Base-by-base conservation (phyloP, 1,140 invertebrate species). In the Mercenaria mercenaria region DNA sequence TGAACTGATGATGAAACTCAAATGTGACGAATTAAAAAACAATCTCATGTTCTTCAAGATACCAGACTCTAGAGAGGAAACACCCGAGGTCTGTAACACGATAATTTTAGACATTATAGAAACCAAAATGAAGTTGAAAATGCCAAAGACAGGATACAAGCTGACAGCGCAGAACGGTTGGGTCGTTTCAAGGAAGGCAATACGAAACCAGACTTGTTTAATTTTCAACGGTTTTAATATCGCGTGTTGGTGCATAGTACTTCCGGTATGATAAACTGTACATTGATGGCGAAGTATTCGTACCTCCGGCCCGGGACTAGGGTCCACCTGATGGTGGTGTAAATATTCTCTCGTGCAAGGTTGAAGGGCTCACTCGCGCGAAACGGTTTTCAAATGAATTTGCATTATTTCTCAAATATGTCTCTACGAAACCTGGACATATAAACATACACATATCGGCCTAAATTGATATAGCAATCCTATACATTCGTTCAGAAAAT, bases 311-410 rank as follows among this genome's bases (percentile, higher is more conserved):
- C n/a, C 10, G 29, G 6, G 34, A 3, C 3, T 76, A 76, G 72
- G 72, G 29, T 1, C 6, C 3, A 10, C 4, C 8, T 76, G 72
- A 76, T 59, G 69, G 64, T 69, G 43, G 61, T 84, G 3, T 84
- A 11, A 84, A 47, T n/a, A 43, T 52, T 84, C 6, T 67, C 39
- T 41, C 81, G 43, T 84, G 81, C 61, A 84, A 84, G 39, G 32
- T 84, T 69, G 81, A 84, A 84, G 81, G 81, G 20, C 34, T 84
- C 13, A 69, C 37, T n/a, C 20, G 20, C 39, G 81, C 56, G 6
- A 84, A 69, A 69, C 39, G 39, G 20, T 67, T 37, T n/a, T 69
- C 10, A 11, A n/a, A 32, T 20, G 81, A 84, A 20, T 84, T 84
- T 69, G 43, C 69, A 43, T n/a, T n/a, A n/a, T n/a, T 69, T 43